These are phyloP conservation scores for Tupaia chinensis DNA, from an alignment of 2,113 vertebrate species.

Conservation along the genomic window DNA sequence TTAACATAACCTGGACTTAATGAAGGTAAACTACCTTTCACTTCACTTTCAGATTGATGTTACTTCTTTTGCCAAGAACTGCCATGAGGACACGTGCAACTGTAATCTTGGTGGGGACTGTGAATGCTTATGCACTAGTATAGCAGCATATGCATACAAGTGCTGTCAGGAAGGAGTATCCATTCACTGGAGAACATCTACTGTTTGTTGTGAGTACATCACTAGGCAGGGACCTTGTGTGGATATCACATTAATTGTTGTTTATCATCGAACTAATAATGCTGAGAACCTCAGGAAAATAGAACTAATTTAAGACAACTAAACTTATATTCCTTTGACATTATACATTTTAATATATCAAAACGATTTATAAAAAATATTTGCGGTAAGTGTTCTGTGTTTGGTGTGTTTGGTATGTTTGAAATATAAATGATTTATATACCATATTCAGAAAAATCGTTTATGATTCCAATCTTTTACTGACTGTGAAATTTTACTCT, in stretches of 20 bases:
- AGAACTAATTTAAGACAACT: neutral
- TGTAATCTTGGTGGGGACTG: constrained; percentile 98
- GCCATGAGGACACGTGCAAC: constrained; percentile 97
- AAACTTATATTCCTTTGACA: neutral
- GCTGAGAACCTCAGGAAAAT: neutral
- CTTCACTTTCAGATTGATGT: constrained; percentile 93
- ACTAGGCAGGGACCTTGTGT: neutral
- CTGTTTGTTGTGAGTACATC: constrained; percentile 92
- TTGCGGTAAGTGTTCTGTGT: neutral
- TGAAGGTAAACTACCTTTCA: constrained; percentile 29
- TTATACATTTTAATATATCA: neutral
- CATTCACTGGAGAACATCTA: constrained; percentile 94
- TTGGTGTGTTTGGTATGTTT: neutral
- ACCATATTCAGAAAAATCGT: neutral
- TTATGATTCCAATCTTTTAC: neutral
- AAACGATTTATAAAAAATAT: neutral
- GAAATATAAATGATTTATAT: constrained; percentile 24
- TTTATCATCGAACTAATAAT: neutral
- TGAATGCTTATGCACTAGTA: constrained; percentile 97
- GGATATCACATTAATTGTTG: neutral
- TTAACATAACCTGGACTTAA: constrained; percentile 46
- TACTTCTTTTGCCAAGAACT: constrained; percentile 98
- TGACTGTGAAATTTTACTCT: neutral
- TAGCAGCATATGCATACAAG: constrained; percentile 97
- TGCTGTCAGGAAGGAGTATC: constrained; percentile 96